Evolutionary conservation across 1,140 invertebrate species (phyloP).

Genomic region (Mylabris phalerata): DNA sequence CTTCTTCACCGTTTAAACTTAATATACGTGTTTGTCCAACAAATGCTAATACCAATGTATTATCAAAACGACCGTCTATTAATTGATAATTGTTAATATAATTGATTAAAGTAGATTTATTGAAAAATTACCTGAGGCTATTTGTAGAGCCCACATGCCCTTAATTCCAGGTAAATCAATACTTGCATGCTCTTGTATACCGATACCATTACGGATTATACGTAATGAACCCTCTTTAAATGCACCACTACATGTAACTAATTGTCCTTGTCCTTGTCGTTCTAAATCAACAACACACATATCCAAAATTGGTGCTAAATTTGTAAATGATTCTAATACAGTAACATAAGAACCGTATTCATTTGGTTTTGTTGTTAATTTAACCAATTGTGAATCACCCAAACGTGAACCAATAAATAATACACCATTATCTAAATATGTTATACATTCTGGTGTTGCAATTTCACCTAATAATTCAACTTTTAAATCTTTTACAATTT

Average conservation of each 20-base stretch:
- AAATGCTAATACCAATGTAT: constrained; percentile 88
- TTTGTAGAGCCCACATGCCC: constrained; percentile 90
- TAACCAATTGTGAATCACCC: constrained; percentile 94
- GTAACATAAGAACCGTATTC: constrained; percentile 86
- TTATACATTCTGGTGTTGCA: constrained; percentile 95
- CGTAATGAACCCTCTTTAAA: constrained; percentile 95
- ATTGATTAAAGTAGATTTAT: not conserved
- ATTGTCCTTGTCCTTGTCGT: constrained; percentile 92
- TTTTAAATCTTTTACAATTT: constrained; percentile 83
- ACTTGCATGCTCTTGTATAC: constrained; percentile 91
- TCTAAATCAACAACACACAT: constrained; percentile 97
- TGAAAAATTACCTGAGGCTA: constrained; percentile 49
- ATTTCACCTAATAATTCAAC: constrained; percentile 90
- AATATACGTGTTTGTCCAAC: constrained; percentile 90
- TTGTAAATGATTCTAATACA: constrained; percentile 94
- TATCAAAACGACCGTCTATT: constrained; percentile 59
- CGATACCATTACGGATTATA: constrained; percentile 93
- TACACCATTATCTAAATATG: constrained; percentile 98
- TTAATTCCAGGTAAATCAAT: constrained; percentile 96
- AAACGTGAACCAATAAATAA: constrained; percentile 94
- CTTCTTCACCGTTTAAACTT: constrained; percentile 86
- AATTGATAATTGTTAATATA: not conserved
- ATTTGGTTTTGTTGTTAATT: constrained; percentile 79
- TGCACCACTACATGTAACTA: constrained; percentile 96
- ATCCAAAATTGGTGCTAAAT: constrained; percentile 94